Conservation (phyloP, 2,113 vertebrate species). For the Hyaena hyaena region DNA sequence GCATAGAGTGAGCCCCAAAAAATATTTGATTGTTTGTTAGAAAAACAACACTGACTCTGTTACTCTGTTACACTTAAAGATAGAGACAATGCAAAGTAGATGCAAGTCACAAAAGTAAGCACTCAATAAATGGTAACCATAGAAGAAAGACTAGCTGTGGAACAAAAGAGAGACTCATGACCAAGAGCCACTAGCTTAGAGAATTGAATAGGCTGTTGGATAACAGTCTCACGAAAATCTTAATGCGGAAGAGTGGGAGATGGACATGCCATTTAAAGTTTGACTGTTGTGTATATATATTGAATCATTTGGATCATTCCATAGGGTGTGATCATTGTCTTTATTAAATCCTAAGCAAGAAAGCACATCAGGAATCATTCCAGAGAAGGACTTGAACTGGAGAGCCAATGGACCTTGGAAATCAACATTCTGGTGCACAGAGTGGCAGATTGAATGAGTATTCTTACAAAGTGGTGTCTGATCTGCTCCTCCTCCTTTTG, state of each 20-base stretch:
- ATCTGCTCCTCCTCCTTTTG: neutral
- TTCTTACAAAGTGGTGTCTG: neutral
- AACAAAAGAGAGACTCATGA: neutral
- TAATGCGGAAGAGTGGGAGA: neutral
- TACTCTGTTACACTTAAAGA: neutral
- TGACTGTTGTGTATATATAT: neutral
- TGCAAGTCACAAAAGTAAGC: neutral
- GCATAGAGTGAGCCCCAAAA: neutral
- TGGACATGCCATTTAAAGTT: neutral
- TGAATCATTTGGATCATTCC: neutral
- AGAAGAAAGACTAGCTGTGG: neutral
- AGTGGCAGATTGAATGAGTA: too few species aligned
- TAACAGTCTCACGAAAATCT: neutral
- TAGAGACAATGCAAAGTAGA: neutral
- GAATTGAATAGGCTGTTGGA: neutral
- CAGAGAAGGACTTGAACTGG: neutral
- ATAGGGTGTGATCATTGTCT: neutral
- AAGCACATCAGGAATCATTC: neutral
- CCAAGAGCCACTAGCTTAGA: neutral
- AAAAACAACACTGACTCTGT: neutral
- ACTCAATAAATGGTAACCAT: neutral
- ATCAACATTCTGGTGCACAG: neutral
- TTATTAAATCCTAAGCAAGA: neutral
- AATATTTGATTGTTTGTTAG: neutral
- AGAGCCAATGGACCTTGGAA: neutral